Base-by-base conservation (phyloP, 2,797 vertebrate genomes). In the Macropodus opercularis region DNA sequence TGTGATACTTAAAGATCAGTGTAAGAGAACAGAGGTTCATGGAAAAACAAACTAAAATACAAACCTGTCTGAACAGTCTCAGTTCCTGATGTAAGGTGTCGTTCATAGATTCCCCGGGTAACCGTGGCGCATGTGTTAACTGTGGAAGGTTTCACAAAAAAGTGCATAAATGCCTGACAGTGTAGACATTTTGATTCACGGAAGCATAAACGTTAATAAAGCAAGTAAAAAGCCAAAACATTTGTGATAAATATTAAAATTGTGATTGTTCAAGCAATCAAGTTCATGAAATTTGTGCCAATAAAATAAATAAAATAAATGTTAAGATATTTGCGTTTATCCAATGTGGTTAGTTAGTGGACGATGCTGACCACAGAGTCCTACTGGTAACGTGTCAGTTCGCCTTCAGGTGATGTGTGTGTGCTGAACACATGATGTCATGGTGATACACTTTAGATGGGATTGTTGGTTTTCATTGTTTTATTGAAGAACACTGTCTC, bases 31-130 rank as follows among this genome's bases (percentile, higher is more conserved):
- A 43, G 15, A 12, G 36, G 55, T 52, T 38, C 41, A 57, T 29
- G 27, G 22, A n/a, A 7, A 46, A 32, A 18, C 35, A 48, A 18
- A n/a, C 19, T 18, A 40, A 17, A 27, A 15, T 18, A 51, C n/a
- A 59, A 22, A 55, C 54, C 59, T 53, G 56, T 62, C 63, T 13
- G 35, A 52, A 77, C 46, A 31, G 13, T n/a, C 44, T 43, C 1
- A 29, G 35, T 8, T 26, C 0, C 13, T 65, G 69, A 40, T 41
- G 13, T 63, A 72, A 60, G 53, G 44, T 23, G n/a, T 23, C 29
- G 61, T 66, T 59, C 38, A 42, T 32, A 40, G 38, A 53, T 27
- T 57, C 27, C 3, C 12, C 3, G n/a, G n/a, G 23, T 29, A 21
- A 0, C 1, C n/a, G n/a, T n/a, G n/a, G n/a, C n/a, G n/a, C n/a